Evolutionary conservation across 2,113 vertebrate genomes (phyloP).

Genomic region (Odontesthes bonariensis): DNA sequence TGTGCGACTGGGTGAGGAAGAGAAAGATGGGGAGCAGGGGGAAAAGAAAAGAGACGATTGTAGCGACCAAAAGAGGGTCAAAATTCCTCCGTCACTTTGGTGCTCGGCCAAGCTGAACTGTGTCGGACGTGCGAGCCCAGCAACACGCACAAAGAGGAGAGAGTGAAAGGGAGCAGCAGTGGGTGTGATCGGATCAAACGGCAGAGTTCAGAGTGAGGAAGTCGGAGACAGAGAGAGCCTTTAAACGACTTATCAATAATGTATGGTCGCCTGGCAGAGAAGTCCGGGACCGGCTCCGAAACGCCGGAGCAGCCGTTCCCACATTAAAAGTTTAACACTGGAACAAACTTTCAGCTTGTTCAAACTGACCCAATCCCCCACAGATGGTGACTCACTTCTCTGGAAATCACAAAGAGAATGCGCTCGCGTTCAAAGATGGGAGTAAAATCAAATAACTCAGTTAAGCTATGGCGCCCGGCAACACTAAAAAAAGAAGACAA

Average conservation of each 20-base stretch:
- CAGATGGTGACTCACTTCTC: slow-evolving; percentile 1
- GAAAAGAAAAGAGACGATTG: slow-evolving; percentile 62
- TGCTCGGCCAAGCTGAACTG: slow-evolving; percentile 51
- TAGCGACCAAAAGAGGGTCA: slow-evolving; percentile 57
- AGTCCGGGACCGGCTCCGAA: slow-evolving; percentile 20
- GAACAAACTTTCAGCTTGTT: not conserved
- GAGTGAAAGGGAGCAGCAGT: slow-evolving; percentile 28
- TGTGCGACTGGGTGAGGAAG: slow-evolving; percentile 34
- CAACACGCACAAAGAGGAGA: slow-evolving; percentile 22
- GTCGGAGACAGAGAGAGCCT: slow-evolving; percentile 53
- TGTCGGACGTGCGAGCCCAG: slow-evolving; percentile 25
- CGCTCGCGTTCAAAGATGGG: not conserved
- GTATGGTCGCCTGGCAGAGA: slow-evolving; percentile 11
- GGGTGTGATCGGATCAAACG: slow-evolving; percentile 46
- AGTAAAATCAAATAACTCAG: not conserved
- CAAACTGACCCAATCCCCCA: not conserved
- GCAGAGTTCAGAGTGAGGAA: slow-evolving; percentile 36
- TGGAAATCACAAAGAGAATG: too few relatives aligned
- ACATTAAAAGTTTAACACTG: not conserved
- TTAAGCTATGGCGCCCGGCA: slow-evolving; percentile 4
- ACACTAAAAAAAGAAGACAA: not conserved
- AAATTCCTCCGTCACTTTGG: slow-evolving; percentile 54
- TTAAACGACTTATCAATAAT: slow-evolving; percentile 18
- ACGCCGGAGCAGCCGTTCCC: not conserved
- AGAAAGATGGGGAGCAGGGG: slow-evolving; percentile 15